phyloP scores from a whole-genome alignment of 2,797 vertebrate genomes.

The Ataeniobius toweri region DNA sequence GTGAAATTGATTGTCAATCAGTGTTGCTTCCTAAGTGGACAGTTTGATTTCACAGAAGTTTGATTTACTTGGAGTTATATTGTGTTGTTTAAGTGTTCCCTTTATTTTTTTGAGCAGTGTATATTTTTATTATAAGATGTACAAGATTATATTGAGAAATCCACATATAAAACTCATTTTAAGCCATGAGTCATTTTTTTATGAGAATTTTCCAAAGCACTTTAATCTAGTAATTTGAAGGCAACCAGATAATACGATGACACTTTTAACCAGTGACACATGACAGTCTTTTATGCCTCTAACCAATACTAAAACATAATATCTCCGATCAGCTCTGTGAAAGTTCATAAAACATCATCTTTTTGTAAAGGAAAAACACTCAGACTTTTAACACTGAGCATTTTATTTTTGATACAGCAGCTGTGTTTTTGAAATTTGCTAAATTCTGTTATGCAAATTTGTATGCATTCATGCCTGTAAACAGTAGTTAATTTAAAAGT shows the following conservation, averaged over 20 bases:
- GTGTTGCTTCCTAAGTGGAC: no score
- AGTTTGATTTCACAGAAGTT: no score
- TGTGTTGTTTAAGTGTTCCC: no score
- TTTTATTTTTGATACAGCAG: not conserved
- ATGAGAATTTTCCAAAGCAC: not conserved
- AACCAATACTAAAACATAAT: not conserved
- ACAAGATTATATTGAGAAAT: not conserved
- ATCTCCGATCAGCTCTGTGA: not conserved
- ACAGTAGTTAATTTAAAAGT: no score
- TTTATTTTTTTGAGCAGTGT: no score
- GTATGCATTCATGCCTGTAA: no score
- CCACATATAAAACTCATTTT: not conserved
- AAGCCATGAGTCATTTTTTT: not conserved
- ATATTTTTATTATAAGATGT: not conserved
- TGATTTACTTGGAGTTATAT: no score
- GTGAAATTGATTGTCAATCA: no score
- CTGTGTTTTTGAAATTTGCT: no score
- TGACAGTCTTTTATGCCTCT: not conserved
- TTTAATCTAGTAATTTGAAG: not conserved
- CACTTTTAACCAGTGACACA: not conserved
- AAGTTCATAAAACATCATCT: not conserved
- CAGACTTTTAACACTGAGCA: not conserved
- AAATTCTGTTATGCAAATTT: no score
- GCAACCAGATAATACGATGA: not conserved
- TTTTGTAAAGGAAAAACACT: not conserved